Evolutionary conservation across 2,113 vertebrate species (phyloP), one percentile per base, ranked within the genome.

Genomic region (Siniperca knerii): DNA sequence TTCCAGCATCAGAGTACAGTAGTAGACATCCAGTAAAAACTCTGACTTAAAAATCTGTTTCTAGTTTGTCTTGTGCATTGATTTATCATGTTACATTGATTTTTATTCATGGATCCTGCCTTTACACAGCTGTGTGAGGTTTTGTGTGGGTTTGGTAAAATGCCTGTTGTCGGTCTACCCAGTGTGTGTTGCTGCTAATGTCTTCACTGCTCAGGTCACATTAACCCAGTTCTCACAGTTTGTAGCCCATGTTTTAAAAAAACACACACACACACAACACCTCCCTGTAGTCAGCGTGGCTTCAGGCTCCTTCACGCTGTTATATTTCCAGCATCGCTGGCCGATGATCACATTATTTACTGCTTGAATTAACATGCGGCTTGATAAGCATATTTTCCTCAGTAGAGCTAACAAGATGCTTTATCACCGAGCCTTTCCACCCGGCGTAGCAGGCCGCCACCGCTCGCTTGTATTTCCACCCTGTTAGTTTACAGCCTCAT

Each of bases 331-430:
- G 89, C 88, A 82, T 87, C 84, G 54, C 90, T 81, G 81, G 82
- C 88, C 77, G 66, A 82, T 77, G 61, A 83, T 89, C 81, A 37
- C 82, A 46, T 94, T 94, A 94, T 94, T 95, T 94, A 95, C 91
- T 82, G 93, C 91, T 83, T 74, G 75, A 86, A 93, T 95, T 94
- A 92, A 88, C 92, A 94, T 93, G 93, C 84, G 90, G 93, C 92
- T 87, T 92, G 93, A 95, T 95, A 94, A 95, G 94, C 95, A 95
- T 95, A 95, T 95, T 96, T 92, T 95, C 90, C 91, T 87, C 92
- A 89, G 94, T 92, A 46, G 87, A 93, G 85, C 91, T 91, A 95
- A 94, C 93, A 89, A 92, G 93, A 94, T 94, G 95, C 86, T 95
- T 96, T 95, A 95, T 94, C 87, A 50, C 92, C 82, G 42, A 72